Percentiles rank a stretch among this genome's conserved stretches.
Conservation (phyloP, 2,113 vertebrate species). For the Barbus barbus region DNA sequence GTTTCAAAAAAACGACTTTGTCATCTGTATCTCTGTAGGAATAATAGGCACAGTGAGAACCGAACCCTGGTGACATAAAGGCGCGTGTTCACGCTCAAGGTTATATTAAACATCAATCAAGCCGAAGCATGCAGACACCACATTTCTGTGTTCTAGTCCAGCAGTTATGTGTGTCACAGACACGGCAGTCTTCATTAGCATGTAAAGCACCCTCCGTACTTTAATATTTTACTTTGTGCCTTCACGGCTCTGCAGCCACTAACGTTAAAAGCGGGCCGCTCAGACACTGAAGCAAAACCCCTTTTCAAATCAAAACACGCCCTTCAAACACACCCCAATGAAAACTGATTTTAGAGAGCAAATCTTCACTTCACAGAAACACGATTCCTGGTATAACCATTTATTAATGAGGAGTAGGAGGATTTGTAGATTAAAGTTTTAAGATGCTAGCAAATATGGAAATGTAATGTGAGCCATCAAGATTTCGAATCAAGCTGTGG, state of each 20-base stretch:
- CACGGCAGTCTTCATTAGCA: neutral
- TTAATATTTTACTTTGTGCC: slow-evolving; percentile 1
- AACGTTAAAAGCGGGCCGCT: neutral
- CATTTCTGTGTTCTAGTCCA: slow-evolving; percentile 26
- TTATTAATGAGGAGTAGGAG: neutral
- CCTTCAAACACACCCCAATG: neutral
- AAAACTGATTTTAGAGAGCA: neutral
- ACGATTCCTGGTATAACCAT: neutral
- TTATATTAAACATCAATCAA: slow-evolving; percentile 32
- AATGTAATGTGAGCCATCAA: neutral
- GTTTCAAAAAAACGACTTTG: neutral
- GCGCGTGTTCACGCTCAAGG: neutral
- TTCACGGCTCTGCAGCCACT: neutral
- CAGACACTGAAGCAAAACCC: neutral
- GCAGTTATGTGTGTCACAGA: neutral
- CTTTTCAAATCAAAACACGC: neutral
- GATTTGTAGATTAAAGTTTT: neutral
- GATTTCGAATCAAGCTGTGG: neutral
- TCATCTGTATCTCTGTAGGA: neutral
- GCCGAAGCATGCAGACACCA: neutral
- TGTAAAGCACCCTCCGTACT: neutral
- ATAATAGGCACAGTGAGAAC: neutral
- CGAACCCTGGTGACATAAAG: neutral
- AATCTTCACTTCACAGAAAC: neutral
- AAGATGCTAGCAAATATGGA: neutral